phyloP scores from a whole-genome alignment of 2,888 invertebrate genomes.

The Netelia virgata region DNA sequence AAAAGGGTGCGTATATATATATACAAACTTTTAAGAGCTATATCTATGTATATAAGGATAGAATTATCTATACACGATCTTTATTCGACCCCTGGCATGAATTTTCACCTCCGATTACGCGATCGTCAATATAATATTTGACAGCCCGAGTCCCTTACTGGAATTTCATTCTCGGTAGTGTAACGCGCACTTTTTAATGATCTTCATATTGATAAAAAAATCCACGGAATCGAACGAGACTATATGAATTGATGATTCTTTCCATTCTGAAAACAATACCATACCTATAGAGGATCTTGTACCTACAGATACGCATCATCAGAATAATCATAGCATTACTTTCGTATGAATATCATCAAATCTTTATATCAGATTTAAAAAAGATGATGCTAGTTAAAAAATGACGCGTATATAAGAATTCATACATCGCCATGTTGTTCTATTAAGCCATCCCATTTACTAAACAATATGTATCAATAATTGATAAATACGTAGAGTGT shows the following conservation, averaged over 20 bases:
- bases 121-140: constrained; percentile 45
- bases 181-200: constrained; percentile 38
- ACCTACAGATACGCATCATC: no score
- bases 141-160: constrained; percentile 54
- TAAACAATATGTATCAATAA: no score
- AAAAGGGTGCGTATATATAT: neutral
- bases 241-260: constrained; percentile 9
- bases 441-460: no score
- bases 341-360: no score
- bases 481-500: no score
- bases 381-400: no score
- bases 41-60: constrained; percentile 9
- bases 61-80: constrained; percentile 70
- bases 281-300: no score
- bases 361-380: no score
- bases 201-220: constrained; percentile 17
- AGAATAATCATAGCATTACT: no score
- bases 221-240: constrained; percentile 32
- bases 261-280: constrained; percentile 8
- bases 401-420: no score
- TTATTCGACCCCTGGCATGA: constrained; percentile 49
- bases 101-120: constrained; percentile 66
- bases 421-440: no score
- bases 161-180: constrained; percentile 60
- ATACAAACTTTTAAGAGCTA: neutral